phyloP scores from a whole-genome alignment of 2,797 vertebrate genomes.

The Sebastes nivosus region DNA sequence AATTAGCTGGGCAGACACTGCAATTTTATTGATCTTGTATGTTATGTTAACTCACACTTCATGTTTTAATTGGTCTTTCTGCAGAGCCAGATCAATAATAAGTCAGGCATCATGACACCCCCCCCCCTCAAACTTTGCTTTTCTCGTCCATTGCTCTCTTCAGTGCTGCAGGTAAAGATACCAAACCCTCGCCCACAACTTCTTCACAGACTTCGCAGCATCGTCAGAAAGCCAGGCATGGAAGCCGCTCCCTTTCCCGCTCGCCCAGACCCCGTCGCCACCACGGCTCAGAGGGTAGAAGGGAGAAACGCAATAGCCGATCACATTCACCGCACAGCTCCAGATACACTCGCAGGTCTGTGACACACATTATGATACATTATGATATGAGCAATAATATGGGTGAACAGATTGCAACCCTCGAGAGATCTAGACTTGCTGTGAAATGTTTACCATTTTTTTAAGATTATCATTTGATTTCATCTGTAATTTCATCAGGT shows the following conservation, averaged over 20 bases:
- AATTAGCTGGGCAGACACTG: too few relatives aligned
- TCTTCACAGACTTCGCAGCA: constrained; percentile 1
- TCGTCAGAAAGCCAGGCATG: not conserved
- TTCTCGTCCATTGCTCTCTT: not conserved
- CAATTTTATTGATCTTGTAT: not conserved
- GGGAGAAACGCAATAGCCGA: constrained; percentile 1
- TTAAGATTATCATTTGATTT: not conserved
- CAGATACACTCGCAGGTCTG: constrained; percentile 54
- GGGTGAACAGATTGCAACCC: not conserved
- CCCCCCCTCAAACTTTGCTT: not conserved
- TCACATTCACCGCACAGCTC: constrained; percentile 20
- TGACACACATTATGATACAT: not conserved
- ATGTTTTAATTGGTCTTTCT: too few relatives aligned
- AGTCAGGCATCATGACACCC: not conserved
- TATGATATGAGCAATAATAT: not conserved
- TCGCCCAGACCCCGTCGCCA: constrained; percentile 77
- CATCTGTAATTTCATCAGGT: constrained; percentile 8
- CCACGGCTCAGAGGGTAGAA: constrained; percentile 69
- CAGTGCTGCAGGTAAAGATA: constrained; percentile 21
- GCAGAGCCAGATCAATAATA: too few relatives aligned
- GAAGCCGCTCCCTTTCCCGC: constrained; percentile 52
- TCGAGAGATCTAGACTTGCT: not conserved
- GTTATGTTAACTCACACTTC: not conserved
- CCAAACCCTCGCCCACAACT: not conserved
- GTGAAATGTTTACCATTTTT: not conserved